Evolutionary conservation across 2,797 vertebrate genomes (phyloP).

Genomic region (Hozukius guyotensis): DNA sequence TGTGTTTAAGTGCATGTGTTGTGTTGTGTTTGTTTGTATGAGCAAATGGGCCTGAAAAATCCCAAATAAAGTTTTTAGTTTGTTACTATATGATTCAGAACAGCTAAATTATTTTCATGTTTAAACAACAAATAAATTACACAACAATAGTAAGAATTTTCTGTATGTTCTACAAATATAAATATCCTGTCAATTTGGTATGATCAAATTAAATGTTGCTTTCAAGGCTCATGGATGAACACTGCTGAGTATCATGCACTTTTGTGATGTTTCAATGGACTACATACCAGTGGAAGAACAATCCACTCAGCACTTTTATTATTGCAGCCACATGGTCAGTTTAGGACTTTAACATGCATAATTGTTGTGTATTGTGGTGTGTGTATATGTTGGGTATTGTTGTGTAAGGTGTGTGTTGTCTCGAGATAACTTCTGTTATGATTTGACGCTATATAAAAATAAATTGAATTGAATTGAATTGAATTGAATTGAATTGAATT

Average conservation of each 20-base stretch:
- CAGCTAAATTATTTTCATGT: background rate
- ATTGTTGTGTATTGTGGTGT: no score
- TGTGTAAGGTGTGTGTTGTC: no score
- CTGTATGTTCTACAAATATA: background rate
- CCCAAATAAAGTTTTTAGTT: background rate
- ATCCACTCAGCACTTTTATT: no score
- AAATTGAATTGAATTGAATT: no score
- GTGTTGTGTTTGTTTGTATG: slow-evolving; percentile 2
- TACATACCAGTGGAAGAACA: no score
- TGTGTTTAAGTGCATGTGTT: slow-evolving; percentile 5
- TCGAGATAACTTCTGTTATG: no score
- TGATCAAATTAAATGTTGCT: background rate
- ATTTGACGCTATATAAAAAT: no score
- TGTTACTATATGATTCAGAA: background rate
- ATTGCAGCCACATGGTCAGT: no score
- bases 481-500: background rate
- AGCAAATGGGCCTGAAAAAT: background rate
- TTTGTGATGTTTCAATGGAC: no score
- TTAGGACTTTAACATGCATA: no score
- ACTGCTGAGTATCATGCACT: no score
- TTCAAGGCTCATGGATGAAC: background rate
- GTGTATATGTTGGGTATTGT: no score
- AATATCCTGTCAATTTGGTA: background rate
- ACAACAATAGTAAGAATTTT: background rate
- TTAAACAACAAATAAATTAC: background rate